Evolutionary conservation across 1,140 invertebrate species (phyloP), one percentile per base, ranked within the genome.

Genomic region (Zaprionus davidi): DNA sequence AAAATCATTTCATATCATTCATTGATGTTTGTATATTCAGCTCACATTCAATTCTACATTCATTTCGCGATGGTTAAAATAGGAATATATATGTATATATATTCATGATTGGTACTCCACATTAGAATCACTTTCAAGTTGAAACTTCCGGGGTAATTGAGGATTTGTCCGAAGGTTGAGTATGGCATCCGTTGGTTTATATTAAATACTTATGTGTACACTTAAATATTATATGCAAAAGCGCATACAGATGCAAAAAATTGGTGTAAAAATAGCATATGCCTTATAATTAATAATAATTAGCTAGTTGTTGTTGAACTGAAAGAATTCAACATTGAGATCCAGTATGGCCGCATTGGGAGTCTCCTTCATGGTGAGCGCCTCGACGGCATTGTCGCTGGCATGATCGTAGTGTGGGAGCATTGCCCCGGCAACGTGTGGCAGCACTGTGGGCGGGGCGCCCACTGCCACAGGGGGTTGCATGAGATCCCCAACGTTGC

Each of bases 321-420:
- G 80, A 26, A 92, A 92, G 57, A 91, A 92, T 36, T 92, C 91
- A 22, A 92, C 85, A 34, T 85, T 80, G 64, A 92, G 78, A 90
- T 92, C 91, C 51, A 87, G 55, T 38, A 92, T 76, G 12, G 81
- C 71, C 15, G 70, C 78, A 44, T 79, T 82, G 17, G 79, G 73
- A 7, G 85, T 82, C 34, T 91, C 86, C 53, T 88, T 88, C 82
- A 92, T 92, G 57, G 55, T 87, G 3, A 92, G 60, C 12, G 91
- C 91, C 73, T 92, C 91, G 17, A 92, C 91, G 13, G 91, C 91
- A 76, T 92, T 92, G 28, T 92, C 91, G 56, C 91, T 92, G 28
- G 77, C 91, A 78, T 92, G 91, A 76, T 92, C 91, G 12, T 92
- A 92, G 22, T 91, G 77, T 24, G 80, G 78, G 53, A 81, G 49